Percentiles rank a stretch among this genome's conserved stretches.
Evolutionary conservation across 2,113 vertebrate species (phyloP).

Genomic region (Otis tarda): DNA sequence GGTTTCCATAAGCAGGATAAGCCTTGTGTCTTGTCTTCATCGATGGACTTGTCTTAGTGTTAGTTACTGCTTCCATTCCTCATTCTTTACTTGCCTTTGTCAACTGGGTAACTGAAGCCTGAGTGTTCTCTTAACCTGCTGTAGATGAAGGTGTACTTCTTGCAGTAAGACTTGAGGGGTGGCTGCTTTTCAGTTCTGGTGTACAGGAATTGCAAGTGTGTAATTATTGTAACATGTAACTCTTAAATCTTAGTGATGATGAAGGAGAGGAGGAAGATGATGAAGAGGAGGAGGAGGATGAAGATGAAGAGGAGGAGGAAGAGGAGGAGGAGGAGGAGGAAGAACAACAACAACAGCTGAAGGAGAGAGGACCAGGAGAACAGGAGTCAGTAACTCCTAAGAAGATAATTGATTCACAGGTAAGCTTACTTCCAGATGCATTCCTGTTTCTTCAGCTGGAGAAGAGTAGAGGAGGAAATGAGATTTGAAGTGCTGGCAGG

Average conservation of each 20-base stretch:
- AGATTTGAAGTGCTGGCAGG: neutral
- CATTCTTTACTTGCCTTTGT: neutral
- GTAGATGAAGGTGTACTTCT: neutral
- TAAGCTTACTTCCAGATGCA: constrained; percentile 14
- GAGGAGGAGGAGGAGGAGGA: constrained; percentile 58
- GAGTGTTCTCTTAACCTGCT: neutral
- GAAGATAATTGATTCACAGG: constrained; percentile 66
- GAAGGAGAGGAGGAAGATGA: constrained; percentile 73
- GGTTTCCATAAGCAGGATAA: neutral
- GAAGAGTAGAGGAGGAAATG: neutral
- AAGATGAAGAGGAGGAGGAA: constrained; percentile 51
- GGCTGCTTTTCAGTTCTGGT: neutral
- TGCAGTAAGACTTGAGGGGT: neutral
- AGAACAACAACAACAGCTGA: constrained; percentile 34
- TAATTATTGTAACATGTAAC: neutral
- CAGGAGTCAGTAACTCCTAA: constrained; percentile 45
- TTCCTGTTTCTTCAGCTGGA: neutral
- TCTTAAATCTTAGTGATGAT: constrained; percentile 68
- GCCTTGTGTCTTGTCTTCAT: neutral
- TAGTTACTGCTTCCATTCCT: neutral
- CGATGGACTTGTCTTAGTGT: neutral
- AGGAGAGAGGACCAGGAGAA: constrained; percentile 56
- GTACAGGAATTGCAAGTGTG: neutral
- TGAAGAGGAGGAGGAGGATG: neutral
- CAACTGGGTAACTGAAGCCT: neutral